Evolutionary conservation across 2,888 invertebrate genomes (phyloP), one percentile per base, ranked within the genome.

Genomic region (Meliscaeva auricollis): DNA sequence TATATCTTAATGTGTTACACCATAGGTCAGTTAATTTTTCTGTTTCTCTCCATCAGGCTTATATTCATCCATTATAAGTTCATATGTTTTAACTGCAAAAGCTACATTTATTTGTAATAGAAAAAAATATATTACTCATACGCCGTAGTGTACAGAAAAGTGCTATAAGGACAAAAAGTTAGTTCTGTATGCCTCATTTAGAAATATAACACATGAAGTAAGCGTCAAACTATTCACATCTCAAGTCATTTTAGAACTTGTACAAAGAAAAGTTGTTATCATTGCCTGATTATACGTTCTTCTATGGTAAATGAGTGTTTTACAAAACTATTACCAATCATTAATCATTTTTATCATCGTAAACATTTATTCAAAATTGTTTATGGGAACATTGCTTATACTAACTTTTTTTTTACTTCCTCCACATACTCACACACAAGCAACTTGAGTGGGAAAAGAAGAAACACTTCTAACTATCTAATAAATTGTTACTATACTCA

Each of bases 401-500:
- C 41, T 35, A 11, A 11, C 11, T 13, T 7, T 38, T 38, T 9
- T 50, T n/a, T n/a, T n/a, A n/a, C n/a, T n/a, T n/a, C n/a, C n/a
- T 66, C 13, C 5, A 20, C n/a, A 22, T 11, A 3, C 38, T 17
- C 3, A 60, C 38, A 38, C 38, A 38, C 38, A 38, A 3, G 9
- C 9, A 38, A 79, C 35, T 60, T 58, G 35, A 32, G 13, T 32
- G 17, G 17, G 26, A 26, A 30, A 78, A 6, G 35, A 35, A 35
- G 7, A 9, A 35, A 6, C 6, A 81, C 41, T 77, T 76, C 50
- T 58, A 15, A 41, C 22, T 30, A 72, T 52, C 70, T 82, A 66
- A 77, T 77, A 82, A 82, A 82, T 82, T 77, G 77, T 17, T 70
- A 35, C 41, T 26, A 26, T 64, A 35, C 70, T 76, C 41, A 35